phyloP scores from a whole-genome alignment of 2,797 vertebrate species.

The Darevskia nairensis region DNA sequence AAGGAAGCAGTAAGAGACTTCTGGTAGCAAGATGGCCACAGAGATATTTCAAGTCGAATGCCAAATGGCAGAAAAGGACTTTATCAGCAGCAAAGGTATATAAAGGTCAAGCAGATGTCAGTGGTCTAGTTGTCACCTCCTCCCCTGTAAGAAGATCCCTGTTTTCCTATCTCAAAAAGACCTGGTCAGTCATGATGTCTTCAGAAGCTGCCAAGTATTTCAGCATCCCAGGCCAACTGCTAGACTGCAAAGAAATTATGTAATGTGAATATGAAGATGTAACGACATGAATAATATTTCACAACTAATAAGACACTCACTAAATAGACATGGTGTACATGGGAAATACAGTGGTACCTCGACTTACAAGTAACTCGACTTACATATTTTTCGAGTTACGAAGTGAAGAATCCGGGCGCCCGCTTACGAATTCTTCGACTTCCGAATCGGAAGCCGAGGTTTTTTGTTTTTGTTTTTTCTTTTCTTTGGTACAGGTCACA shows the following conservation, averaged over 20 bases:
- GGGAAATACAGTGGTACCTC: background rate
- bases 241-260: background rate
- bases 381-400: too few species aligned
- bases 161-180: background rate
- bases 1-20: background rate
- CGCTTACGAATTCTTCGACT: too few species aligned
- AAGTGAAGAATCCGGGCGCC: too few species aligned
- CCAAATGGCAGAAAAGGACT: background rate
- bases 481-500: too few species aligned
- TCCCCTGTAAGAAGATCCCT: background rate
- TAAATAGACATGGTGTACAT: background rate
- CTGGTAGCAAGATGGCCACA: background rate
- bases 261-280: slow-evolving; percentile 15
- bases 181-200: background rate
- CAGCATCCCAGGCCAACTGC: background rate
- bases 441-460: too few species aligned
- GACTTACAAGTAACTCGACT: too few species aligned
- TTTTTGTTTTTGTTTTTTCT: too few species aligned
- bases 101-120: background rate
- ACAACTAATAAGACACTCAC: background rate
- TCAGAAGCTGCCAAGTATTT: slow-evolving; percentile 2
- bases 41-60: background rate
- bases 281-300: background rate
- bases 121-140: background rate
- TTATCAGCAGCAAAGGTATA: background rate